Evolutionary conservation across 2,888 invertebrate genomes (phyloP).

Genomic region (Oeneis ivallda): DNA sequence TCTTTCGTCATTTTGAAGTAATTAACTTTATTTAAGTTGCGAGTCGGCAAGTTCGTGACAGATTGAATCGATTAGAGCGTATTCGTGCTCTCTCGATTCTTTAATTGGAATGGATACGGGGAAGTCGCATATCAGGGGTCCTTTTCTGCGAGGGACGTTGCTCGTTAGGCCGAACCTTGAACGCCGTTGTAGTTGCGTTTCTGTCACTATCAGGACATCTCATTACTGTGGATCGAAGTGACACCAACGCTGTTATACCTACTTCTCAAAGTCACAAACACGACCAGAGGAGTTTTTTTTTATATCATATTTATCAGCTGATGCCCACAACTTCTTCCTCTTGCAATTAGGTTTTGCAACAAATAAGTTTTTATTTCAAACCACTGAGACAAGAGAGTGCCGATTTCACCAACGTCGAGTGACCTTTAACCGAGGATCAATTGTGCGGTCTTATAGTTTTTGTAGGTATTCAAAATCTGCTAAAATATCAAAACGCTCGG

Average conservation of each 20-base stretch:
- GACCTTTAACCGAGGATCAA: too few species aligned
- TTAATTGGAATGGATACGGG: conserved; percentile 68
- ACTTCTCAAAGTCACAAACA: neutral
- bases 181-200: conserved; percentile 1
- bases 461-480: too few species aligned
- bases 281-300: too few species aligned
- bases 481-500: too few species aligned
- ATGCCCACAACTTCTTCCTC: too few species aligned
- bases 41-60: conserved; percentile 44
- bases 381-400: too few species aligned
- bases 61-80: conserved; percentile 57
- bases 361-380: too few species aligned
- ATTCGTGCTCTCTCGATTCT: conserved; percentile 64
- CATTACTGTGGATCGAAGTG: conserved; percentile 22
- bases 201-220: conserved; percentile 30
- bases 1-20: conserved; percentile 20
- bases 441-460: too few species aligned
- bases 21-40: conserved; percentile 31
- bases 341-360: too few species aligned
- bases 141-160: conserved; percentile 51
- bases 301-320: too few species aligned
- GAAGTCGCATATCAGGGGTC: conserved; percentile 32
- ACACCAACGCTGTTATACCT: conserved; percentile 3
- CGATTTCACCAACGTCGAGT: too few species aligned
- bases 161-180: conserved; percentile 15